Percentiles rank a stretch among this genome's conserved stretches.
phyloP scores from a whole-genome alignment of 2,888 invertebrate species.

The Smittia sp. region DNA sequence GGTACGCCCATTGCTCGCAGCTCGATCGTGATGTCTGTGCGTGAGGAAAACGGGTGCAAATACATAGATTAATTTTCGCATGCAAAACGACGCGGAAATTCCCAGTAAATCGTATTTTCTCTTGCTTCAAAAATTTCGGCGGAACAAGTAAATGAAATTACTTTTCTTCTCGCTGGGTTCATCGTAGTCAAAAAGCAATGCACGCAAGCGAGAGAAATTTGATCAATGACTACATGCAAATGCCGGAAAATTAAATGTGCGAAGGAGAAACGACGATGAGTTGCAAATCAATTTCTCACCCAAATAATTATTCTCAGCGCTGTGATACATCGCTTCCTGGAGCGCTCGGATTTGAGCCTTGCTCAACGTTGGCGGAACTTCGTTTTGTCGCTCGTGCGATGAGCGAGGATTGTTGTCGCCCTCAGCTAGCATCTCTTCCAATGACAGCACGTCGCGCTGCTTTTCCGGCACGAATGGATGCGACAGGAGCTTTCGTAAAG shows the following conservation, averaged over 20 bases:
- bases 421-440: conserved; percentile 88
- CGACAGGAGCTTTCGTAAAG: conserved; percentile 73
- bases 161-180: conserved; percentile 3
- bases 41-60: background rate
- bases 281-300: conserved; percentile 56
- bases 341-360: conserved; percentile 81
- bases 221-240: conserved; percentile 10
- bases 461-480: conserved; percentile 66
- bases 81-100: background rate
- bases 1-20: conserved; percentile 80
- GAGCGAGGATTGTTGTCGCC: conserved; percentile 57
- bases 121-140: background rate
- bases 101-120: background rate
- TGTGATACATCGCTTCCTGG: conserved; percentile 93
- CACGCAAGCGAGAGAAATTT: background rate
- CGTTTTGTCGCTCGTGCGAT: conserved; percentile 50
- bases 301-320: conserved; percentile 85
- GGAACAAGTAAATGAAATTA: background rate
- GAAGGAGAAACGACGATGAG: background rate
- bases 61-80: background rate
- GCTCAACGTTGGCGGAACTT: conserved; percentile 57
- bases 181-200: background rate
- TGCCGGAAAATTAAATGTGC: conserved; percentile 22
- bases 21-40: conserved; percentile 79
- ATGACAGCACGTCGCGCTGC: conserved; percentile 70